Evolutionary conservation across 1,140 invertebrate species (phyloP), one percentile per base, ranked within the genome.

Genomic region (Megalonaias nervosa): DNA sequence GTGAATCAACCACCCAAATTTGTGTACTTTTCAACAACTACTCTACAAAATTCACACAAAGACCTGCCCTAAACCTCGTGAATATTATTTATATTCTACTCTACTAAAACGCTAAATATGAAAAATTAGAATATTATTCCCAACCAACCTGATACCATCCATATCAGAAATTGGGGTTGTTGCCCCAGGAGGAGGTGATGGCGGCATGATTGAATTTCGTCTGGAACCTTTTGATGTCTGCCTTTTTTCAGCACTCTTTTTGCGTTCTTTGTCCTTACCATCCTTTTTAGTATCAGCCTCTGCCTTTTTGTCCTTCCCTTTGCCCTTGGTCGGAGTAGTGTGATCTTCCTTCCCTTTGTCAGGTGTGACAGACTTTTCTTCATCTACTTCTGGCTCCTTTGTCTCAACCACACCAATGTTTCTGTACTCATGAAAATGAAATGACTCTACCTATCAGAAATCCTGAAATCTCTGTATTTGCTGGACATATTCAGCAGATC

Each of bases 331-430:
- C 14, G 86, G 83, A 11, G 84, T 85, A 0, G 84, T 79, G 55
- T 84, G 82, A 2, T 88, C 86, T 59, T 87, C 87, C 66, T 87
- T 87, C 16, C 69, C 80, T 68, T 86, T 88, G 72, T 90, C 89
- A 57, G 86, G 87, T 2, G 85, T 90, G 15, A 80, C 82, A 14
- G 86, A 84, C 68, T 89, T 89, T 70, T 89, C 87, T 67, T 89
- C 88, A 48, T 90, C 90, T 31, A 70, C 67, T 58, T 89, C 89
- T 13, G 77, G 69, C 65, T 89, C 89, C 74, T 89, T 88, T 17
- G 81, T 88, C 19, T 90, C 89, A 31, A 89, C 84, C 14, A 84
- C 38, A 21, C 82, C 82, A 71, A 89, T 80, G 76, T 90, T 90
- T 67, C 89, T 90, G 74, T 66, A 81, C 70, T 48, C 38, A 48